Percentiles rank a stretch among this genome's conserved stretches.
These are phyloP conservation scores for Parascotia fuliginaria DNA, from an alignment of 2,888 invertebrate species.

Conservation along the genomic window DNA sequence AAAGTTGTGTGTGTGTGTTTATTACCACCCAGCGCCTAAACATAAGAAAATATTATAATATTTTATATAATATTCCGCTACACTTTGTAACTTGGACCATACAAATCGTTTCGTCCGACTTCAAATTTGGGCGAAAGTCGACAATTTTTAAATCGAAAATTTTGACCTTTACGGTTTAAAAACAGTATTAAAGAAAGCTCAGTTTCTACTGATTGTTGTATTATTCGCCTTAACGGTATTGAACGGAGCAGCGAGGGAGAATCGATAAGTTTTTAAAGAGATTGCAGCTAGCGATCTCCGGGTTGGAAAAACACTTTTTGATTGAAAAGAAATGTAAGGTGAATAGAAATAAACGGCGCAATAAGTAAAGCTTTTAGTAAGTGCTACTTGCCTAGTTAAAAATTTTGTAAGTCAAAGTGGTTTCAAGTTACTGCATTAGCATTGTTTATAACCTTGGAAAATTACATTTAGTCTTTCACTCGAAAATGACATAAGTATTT, in stretches of 20 bases:
- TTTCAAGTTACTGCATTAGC: too few relatives aligned
- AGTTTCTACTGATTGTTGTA: conserved; percentile 26
- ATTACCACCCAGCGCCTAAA: too few relatives aligned
- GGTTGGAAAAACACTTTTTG: neutral
- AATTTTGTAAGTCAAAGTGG: too few relatives aligned
- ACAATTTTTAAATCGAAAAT: conserved; percentile 40
- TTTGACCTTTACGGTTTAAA: conserved; percentile 36
- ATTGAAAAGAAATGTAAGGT: neutral
- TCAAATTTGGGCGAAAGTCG: conserved; percentile 38
- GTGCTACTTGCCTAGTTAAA: neutral
- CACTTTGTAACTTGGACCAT: neutral
- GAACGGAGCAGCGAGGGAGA: neutral
- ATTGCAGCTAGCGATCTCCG: conserved; percentile 1
- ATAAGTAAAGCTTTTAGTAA: neutral
- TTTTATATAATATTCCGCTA: conserved; percentile 3
- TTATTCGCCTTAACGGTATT: conserved; percentile 9
- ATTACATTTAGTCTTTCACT: too few relatives aligned
- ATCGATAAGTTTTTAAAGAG: conserved; percentile 20
- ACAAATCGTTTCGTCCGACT: conserved; percentile 21
- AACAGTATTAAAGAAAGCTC: conserved; percentile 25
- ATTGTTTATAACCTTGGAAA: too few relatives aligned
- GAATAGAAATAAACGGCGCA: neutral
- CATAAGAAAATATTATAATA: neutral
- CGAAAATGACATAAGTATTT: too few relatives aligned
- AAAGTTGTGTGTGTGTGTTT: too few relatives aligned